phyloP scores from a whole-genome alignment of 2,113 vertebrate genomes.

The Entomyzon cyanotis region DNA sequence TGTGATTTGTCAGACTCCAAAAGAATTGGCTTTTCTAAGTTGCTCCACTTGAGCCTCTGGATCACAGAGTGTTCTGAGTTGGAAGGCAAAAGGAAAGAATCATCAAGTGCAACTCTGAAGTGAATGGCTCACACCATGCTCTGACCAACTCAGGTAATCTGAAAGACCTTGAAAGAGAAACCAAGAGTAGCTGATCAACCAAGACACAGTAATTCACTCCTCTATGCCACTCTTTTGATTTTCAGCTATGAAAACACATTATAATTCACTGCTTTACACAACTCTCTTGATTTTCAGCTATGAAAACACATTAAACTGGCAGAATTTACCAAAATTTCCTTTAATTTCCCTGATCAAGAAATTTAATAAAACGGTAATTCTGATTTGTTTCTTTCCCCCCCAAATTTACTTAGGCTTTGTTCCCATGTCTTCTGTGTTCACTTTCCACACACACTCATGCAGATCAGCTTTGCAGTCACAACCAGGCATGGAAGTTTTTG shows the following conservation, averaged over 20 bases:
- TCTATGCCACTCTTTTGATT: not conserved
- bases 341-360: not conserved
- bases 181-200: fast-evolving
- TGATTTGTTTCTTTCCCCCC: not conserved
- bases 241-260: not conserved
- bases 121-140: not conserved
- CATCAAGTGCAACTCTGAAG: too few relatives aligned
- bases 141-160: too few relatives aligned
- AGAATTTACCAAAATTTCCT: not conserved
- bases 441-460: not conserved
- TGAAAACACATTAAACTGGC: not conserved
- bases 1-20: not conserved
- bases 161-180: not conserved
- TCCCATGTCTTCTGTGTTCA: not conserved
- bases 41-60: not conserved
- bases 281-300: not conserved
- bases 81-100: not conserved
- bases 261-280: not conserved
- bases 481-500: not conserved
- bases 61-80: not conserved
- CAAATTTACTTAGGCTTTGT: not conserved
- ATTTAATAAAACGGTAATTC: not conserved
- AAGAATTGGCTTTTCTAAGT: not conserved
- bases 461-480: not conserved
- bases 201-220: not conserved